These are phyloP conservation scores for Caranx ignobilis DNA, from an alignment of 2,113 vertebrate genomes.

Conservation along the genomic window DNA sequence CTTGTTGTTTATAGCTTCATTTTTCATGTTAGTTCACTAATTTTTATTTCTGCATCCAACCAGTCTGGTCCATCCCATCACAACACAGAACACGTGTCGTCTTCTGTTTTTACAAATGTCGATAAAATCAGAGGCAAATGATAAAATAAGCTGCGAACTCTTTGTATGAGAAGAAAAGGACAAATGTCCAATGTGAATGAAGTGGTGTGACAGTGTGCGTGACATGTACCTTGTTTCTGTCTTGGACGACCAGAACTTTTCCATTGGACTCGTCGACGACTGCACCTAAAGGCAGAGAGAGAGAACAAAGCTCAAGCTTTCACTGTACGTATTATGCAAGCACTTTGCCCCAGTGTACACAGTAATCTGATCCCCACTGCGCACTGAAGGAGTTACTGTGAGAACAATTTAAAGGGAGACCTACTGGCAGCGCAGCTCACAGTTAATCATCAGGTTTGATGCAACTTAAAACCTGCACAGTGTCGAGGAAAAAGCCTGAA, in stretches of 20 bases:
- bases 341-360: too few species aligned
- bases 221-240: conserved; percentile 89
- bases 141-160: too few species aligned
- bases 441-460: conserved; percentile 29
- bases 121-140: too few species aligned
- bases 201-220: neutral
- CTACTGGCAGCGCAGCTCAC: neutral
- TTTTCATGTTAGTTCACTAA: too few species aligned
- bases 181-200: neutral
- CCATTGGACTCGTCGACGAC: conserved; percentile 90
- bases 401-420: conserved; percentile 1
- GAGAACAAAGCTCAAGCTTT: neutral
- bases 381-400: neutral
- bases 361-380: neutral
- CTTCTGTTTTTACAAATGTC: too few species aligned
- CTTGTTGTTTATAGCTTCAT: too few species aligned
- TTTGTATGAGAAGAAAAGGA: too few species aligned
- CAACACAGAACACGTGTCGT: too few species aligned
- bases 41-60: too few species aligned
- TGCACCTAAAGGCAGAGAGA: conserved; percentile 84
- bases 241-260: conserved; percentile 94
- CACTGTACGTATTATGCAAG: neutral
- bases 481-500: neutral
- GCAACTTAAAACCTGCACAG: conserved; percentile 10
- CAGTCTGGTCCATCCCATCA: too few species aligned